Base-by-base conservation (phyloP, 1,140 invertebrate genomes). In the Latrodectus geometricus region DNA sequence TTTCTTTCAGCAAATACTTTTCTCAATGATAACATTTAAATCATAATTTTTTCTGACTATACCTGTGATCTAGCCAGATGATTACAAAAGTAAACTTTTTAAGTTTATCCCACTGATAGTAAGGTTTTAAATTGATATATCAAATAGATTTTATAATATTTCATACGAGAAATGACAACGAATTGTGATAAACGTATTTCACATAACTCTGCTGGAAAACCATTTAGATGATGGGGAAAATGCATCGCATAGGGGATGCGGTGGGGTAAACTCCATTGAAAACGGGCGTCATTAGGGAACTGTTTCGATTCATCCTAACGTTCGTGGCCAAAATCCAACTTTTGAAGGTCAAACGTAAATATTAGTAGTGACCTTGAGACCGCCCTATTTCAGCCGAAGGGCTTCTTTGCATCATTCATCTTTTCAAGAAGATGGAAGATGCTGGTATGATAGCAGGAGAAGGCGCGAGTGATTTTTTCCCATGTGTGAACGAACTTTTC, bases 281-380 rank as follows among this genome's bases (percentile, higher is more conserved):
- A 83, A 83, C 20, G 14, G 21, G 69, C 56, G 70, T 74, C 80
- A 74, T 83, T 83, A 83, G 65, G 49, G 54, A 65, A 14, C 54
- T 35, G 54, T 83, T 74, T 83, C 80, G 80, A 83, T 83, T 83
- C 70, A 83, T 83, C 56, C 72, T 66, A 49, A 83, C 70, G 70
- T 21, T 83, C 72, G 54, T 83, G 80, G 80, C 80, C 72, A 52
- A 83, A 83, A 74, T 74, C 80, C 80, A 83, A 83, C 68, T 83
- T 61, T 83, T 83, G 80, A 83, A 83, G 80, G 80, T 83, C 80
- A 83, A 73, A 74, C 15, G 80, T 21, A 66, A 49, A 83, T 49
- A 83, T 83, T 83, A 65, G 68, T 15, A 66, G 11, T 83, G 80
- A 83, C 80, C 80, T 83, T 83, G 80, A 68, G 52, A 74, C 20